These are phyloP conservation scores for Strix uralensis DNA, from an alignment of 2,113 vertebrate genomes.

Conservation along the genomic window DNA sequence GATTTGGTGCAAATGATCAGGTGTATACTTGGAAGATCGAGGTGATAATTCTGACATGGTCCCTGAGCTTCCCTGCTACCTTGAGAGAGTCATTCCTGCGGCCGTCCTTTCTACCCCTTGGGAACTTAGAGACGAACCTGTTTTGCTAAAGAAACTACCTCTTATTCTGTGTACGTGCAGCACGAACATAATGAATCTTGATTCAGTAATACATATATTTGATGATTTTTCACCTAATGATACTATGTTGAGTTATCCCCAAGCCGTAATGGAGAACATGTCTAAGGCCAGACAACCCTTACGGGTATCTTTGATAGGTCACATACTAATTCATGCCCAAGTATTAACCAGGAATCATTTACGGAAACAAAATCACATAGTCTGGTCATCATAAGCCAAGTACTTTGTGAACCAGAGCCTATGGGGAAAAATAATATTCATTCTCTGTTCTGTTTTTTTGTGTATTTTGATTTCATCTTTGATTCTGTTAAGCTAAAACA, in stretches of 20 bases:
- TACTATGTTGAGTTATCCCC: not conserved
- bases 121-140: not conserved
- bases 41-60: not conserved
- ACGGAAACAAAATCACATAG: not conserved
- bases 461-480: slow-evolving; percentile 17
- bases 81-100: not conserved
- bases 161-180: accelerated
- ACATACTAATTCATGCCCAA: not conserved
- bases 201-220: not conserved
- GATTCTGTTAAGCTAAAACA: slow-evolving; percentile 17
- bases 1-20: not conserved
- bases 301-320: not conserved
- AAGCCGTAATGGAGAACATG: not conserved
- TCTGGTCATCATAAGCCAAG: not conserved
- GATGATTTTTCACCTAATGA: not conserved
- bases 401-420: not conserved
- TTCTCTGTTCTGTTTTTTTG: not conserved
- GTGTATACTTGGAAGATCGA: accelerated
- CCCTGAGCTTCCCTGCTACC: not conserved
- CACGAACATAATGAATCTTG: not conserved
- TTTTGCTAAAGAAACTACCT: not conserved
- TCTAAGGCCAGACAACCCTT: not conserved
- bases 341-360: not conserved
- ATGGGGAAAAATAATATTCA: not conserved
- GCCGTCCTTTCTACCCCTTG: not conserved